Conservation (phyloP, 2,888 invertebrate species). For the Cephus spinipes region DNA sequence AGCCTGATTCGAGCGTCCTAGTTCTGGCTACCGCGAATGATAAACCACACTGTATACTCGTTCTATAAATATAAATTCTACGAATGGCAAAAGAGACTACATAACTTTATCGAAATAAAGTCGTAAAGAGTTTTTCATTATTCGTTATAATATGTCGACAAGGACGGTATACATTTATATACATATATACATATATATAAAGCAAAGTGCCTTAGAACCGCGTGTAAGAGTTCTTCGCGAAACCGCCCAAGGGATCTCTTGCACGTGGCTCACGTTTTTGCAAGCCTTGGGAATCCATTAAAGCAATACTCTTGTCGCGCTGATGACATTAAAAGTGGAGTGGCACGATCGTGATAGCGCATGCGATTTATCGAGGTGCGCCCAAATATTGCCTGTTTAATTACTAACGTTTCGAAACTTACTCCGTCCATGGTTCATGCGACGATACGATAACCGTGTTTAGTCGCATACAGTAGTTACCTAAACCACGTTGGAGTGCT, state of each 20-base stretch:
- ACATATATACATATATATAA: slow-evolving; percentile 9
- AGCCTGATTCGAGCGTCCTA: neutral
- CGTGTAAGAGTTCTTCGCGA: neutral
- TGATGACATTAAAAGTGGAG: neutral
- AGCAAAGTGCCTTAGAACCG: neutral
- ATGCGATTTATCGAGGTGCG: neutral
- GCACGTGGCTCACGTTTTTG: slow-evolving; percentile 36
- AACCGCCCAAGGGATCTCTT: neutral
- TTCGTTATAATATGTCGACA: neutral
- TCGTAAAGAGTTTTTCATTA: too few species aligned
- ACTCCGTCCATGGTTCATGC: neutral
- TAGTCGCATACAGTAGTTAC: neutral
- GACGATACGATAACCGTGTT: neutral
- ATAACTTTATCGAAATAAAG: too few species aligned
- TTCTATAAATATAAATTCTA: neutral
- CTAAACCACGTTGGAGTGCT: neutral
- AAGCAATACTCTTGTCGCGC: slow-evolving; percentile 16
- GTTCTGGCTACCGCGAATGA: neutral
- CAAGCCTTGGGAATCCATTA: slow-evolving; percentile 30
- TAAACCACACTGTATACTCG: neutral
- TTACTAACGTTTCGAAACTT: neutral
- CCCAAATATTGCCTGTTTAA: neutral
- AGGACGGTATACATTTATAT: slow-evolving; percentile 4
- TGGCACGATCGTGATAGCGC: neutral
- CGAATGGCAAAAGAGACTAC: neutral